phyloP scores from a whole-genome alignment of 1,140 invertebrate species.

The Heliothis subflexa region DNA sequence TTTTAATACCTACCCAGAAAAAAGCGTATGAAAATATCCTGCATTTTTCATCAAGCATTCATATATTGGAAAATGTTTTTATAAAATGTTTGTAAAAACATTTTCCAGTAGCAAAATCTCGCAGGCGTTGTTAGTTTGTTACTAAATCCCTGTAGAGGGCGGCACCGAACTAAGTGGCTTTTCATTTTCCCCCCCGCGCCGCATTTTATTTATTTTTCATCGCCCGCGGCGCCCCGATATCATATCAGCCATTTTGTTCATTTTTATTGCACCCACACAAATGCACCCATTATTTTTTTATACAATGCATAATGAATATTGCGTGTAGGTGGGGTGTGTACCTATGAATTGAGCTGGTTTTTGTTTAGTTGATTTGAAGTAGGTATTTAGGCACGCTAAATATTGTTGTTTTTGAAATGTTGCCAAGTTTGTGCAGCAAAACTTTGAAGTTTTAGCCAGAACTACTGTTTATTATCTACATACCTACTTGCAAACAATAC shows the following conservation, averaged over 20 bases:
- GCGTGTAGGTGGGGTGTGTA: slow-evolving; percentile 14
- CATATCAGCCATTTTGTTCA: slow-evolving; percentile 76
- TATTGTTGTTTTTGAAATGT: background rate
- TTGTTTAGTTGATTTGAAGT: background rate
- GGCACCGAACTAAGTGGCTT: slow-evolving; percentile 61
- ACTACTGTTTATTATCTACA: too few relatives aligned
- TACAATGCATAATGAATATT: slow-evolving; percentile 63
- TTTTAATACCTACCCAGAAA: too few relatives aligned
- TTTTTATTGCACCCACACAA: slow-evolving; percentile 78
- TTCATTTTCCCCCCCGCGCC: slow-evolving; percentile 65
- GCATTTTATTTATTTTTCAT: slow-evolving; percentile 82
- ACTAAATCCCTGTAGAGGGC: slow-evolving; percentile 51
- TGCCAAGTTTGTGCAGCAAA: too few relatives aligned
- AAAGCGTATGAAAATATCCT: too few relatives aligned
- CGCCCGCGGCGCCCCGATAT: slow-evolving; percentile 71
- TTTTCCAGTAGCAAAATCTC: slow-evolving; percentile 20
- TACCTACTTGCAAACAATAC: background rate
- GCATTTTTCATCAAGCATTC: too few relatives aligned
- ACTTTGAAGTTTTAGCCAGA: too few relatives aligned
- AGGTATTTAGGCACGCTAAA: background rate
- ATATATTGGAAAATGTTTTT: too few relatives aligned
- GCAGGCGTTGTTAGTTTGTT: slow-evolving; percentile 47
- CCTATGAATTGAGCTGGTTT: background rate
- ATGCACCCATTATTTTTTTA: slow-evolving; percentile 70
- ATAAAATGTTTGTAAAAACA: too few relatives aligned